Evolutionary conservation across 2,113 vertebrate species (phyloP).

Genomic region (Stegastes partitus): DNA sequence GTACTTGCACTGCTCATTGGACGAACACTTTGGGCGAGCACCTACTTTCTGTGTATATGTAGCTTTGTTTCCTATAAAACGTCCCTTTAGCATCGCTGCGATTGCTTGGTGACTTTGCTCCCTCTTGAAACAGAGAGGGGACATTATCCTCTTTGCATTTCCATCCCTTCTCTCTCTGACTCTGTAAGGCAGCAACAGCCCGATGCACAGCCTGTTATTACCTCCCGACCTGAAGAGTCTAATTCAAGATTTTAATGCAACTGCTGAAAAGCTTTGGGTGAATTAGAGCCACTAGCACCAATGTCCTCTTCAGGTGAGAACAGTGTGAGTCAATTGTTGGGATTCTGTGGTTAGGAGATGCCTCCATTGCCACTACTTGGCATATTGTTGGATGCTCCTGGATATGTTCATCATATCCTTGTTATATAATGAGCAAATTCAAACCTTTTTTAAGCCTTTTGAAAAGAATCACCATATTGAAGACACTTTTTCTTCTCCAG

Average conservation of each 20-base stretch:
- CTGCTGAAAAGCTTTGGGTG: slow-evolving; percentile 29
- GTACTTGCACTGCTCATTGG: too few relatives aligned
- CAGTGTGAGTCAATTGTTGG: slow-evolving; percentile 19
- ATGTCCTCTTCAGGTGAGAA: slow-evolving; percentile 39
- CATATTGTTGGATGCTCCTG: background rate
- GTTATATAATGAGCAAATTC: slow-evolving; percentile 8
- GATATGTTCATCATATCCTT: background rate
- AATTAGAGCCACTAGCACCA: slow-evolving; percentile 12
- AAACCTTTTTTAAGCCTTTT: background rate
- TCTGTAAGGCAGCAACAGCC: slow-evolving; percentile 15
- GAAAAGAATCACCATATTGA: slow-evolving; percentile 6
- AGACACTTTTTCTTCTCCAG: background rate
- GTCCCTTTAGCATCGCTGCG: background rate
- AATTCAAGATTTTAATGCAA: slow-evolving; percentile 35
- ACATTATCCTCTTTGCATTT: background rate
- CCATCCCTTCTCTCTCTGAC: background rate
- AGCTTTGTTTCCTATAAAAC: slow-evolving; percentile 8
- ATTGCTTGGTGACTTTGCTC: background rate
- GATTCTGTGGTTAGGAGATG: slow-evolving; percentile 17
- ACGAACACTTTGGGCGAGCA: too few relatives aligned
- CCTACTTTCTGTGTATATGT: too few relatives aligned
- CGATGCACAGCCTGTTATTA: slow-evolving; percentile 33
- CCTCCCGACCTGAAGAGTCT: slow-evolving; percentile 37
- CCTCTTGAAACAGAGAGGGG: background rate
- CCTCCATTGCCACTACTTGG: slow-evolving; percentile 12